Percentiles rank a stretch among this genome's conserved stretches.
These are phyloP conservation scores for Agrilus biguttatus DNA, from an alignment of 2,888 invertebrate species.

Conservation along the genomic window DNA sequence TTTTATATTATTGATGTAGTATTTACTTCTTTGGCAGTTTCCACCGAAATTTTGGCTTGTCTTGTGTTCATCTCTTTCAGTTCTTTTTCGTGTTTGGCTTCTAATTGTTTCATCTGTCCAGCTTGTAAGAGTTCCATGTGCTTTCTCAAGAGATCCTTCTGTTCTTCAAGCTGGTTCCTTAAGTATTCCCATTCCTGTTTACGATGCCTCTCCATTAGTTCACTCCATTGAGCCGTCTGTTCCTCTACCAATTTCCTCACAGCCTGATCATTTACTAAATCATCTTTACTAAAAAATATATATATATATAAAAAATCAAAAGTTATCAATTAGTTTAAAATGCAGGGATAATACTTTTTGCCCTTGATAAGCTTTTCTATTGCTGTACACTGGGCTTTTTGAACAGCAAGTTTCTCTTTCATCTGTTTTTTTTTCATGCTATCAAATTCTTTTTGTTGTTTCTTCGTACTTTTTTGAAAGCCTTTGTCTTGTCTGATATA, in stretches of 20 bases:
- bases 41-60: slow-evolving; percentile 93
- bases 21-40: slow-evolving; percentile 83
- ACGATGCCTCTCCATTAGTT: slow-evolving; percentile 71
- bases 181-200: slow-evolving; percentile 74
- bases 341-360: slow-evolving; percentile 55
- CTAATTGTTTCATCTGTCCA: slow-evolving; percentile 77
- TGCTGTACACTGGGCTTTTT: slow-evolving; percentile 80
- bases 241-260: slow-evolving; percentile 76
- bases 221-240: slow-evolving; percentile 91
- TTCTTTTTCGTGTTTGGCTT: slow-evolving; percentile 84
- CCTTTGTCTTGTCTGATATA: slow-evolving; percentile 78
- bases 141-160: slow-evolving; percentile 50
- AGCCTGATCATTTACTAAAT: slow-evolving; percentile 60
- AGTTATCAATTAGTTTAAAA: background rate
- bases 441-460: slow-evolving; percentile 92
- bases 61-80: slow-evolving; percentile 88
- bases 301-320: slow-evolving; percentile 1
- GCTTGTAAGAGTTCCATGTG: slow-evolving; percentile 74
- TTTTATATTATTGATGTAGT: background rate
- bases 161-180: slow-evolving; percentile 70
- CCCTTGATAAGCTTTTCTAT: slow-evolving; percentile 90
- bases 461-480: slow-evolving; percentile 82
- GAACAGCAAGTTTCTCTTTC: slow-evolving; percentile 81
- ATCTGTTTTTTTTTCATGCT: slow-evolving; percentile 80
- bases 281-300: slow-evolving; percentile 52